Base-by-base conservation (phyloP, 1,140 invertebrate genomes). In the Bombus ignitus region DNA sequence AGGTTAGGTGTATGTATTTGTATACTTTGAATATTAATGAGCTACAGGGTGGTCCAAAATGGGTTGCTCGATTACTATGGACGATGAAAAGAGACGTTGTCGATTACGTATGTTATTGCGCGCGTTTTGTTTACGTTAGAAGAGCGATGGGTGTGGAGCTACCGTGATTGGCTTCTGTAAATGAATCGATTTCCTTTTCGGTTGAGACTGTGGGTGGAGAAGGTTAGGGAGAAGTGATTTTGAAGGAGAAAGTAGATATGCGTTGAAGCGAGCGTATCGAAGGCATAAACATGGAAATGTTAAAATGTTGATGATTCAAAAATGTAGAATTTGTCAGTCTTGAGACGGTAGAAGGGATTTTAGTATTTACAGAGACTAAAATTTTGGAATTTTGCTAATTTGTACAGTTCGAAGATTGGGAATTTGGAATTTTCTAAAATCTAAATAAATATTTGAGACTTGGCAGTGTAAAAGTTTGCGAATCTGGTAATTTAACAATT, bases 1-100 rank as follows among this genome's bases (percentile, higher is more conserved):
- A 90, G 72, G 62, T 80, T 53, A 80, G 70, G 37, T 37, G 39
- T n/a, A 65, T 72, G 77, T 65, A 72, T 25, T 25, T 37, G 80
- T 83, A 72, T 90, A 88, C 72, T 90, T 88, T 88, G 86, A 90
- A 90, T 90, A 90, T 90, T 90, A 87, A 91, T 81, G 71, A 79
- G 89, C 70, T 77, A 86, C 83, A 78, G 81, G 84, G 87, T 91
- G 89, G 87, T 90, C 87, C 81, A 88, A 88, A 86, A 87, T 65
- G n/a, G 15, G 76, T 82, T 83, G 88, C 39, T n/a, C 32, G 79
- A 75, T 25, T 1, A 42, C 9, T 1, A 44, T 6, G 28, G 28
- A 6, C 62, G 66, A 15, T 32, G 9, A 32, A 73, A 65, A 57
- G 74, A n/a, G 32, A 53, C 8, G 18, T 8, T 15, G 53, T 42